A percentile compares a stretch with the other conserved stretches of the same genome.
Evolutionary conservation across 1,140 invertebrate species (phyloP).

Genomic region (Hycleus cichorii): DNA sequence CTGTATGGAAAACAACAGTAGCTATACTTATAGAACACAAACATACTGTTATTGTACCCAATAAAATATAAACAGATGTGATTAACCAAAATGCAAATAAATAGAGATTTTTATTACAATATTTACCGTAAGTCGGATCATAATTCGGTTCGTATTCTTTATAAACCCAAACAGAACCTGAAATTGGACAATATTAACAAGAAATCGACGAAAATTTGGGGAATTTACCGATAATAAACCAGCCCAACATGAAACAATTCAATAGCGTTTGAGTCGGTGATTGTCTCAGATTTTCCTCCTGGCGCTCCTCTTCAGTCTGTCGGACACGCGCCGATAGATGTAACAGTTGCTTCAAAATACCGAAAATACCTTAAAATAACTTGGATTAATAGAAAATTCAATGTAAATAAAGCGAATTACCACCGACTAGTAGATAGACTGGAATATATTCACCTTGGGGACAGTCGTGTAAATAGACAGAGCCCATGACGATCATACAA

Average conservation of each 20-base stretch:
- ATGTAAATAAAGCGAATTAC: conserved; percentile 28
- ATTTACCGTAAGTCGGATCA: conserved; percentile 44
- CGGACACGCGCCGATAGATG: conserved; percentile 48
- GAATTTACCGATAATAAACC: conserved; percentile 55
- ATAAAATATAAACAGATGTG: conserved; percentile 52
- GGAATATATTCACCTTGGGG: conserved; percentile 61
- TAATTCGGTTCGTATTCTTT: conserved; percentile 57
- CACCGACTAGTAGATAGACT: conserved; percentile 61
- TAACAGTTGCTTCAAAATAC: conserved; percentile 54
- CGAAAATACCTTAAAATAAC: conserved; percentile 45
- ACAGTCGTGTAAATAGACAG: conserved; percentile 57
- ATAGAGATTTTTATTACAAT: conserved; percentile 59
- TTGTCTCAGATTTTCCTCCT: conserved; percentile 48
- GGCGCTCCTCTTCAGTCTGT: conserved; percentile 46
- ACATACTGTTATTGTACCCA: conserved; percentile 48
- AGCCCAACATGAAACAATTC: conserved; percentile 58
- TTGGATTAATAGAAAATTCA: not conserved
- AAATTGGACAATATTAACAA: conserved; percentile 6
- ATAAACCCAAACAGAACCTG: conserved; percentile 60
- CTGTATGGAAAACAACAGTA: conserved; percentile 44
- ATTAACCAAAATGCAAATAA: conserved; percentile 63
- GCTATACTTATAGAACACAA: conserved; percentile 51
- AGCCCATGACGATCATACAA: conserved; percentile 59
- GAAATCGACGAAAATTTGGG: too few species aligned
- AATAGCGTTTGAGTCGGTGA: conserved; percentile 53